Conservation (phyloP, 2,888 invertebrate species). For the Apamea monoglypha region DNA sequence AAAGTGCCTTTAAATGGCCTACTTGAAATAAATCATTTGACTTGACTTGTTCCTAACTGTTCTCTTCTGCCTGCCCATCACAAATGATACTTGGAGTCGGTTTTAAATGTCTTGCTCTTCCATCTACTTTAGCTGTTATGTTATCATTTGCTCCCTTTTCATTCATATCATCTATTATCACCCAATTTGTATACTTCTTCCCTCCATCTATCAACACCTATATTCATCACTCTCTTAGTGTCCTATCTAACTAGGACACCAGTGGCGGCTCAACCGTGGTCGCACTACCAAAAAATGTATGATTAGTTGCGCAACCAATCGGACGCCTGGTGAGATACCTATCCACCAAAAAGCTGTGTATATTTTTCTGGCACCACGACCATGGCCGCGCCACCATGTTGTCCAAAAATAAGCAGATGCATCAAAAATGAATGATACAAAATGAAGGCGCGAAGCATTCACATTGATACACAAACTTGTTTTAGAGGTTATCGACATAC, state of each 20-base stretch:
- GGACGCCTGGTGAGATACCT: no score
- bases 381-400: no score
- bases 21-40: no score
- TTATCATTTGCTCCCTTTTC: neutral
- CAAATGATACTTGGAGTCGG: no score
- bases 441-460: constrained; percentile 19
- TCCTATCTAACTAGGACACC: neutral
- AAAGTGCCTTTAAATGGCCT: no score
- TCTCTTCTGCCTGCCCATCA: no score
- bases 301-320: no score
- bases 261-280: neutral
- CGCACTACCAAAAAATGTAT: neutral
- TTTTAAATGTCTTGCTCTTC: no score
- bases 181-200: no score
- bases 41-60: no score
- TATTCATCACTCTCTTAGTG: neutral
- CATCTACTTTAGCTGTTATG: no score
- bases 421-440: constrained; percentile 12
- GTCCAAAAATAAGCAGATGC: neutral
- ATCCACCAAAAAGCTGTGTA: neutral
- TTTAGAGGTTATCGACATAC: constrained; percentile 41
- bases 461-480: constrained; percentile 35
- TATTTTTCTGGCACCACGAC: neutral
- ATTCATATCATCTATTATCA: neutral
- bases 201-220: neutral